Base-by-base conservation (phyloP, 2,797 vertebrate species). In the Gymnothorax javanicus region DNA sequence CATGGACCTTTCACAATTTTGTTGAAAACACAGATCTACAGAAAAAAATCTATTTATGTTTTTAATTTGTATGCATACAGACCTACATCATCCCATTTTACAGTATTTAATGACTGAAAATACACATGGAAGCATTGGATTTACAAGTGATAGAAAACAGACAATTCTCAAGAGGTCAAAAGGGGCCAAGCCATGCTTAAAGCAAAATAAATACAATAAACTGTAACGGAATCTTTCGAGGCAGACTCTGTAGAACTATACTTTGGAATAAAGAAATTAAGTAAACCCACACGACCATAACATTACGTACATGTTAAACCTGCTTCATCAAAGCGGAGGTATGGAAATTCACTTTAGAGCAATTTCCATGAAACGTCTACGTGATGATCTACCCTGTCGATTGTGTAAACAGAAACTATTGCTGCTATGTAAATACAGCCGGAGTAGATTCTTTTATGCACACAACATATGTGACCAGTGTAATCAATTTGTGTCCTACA, bases 351-450 rank as follows among this genome's bases (percentile, higher is more conserved):
- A 9, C 20, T 56, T 77, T 77, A 56, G 27, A 3, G 27, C 77
- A 81, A 81, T 83, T 83, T 83, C 56, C 86, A 83, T 83, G 83
- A 71, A 83, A 73, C 79, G 62, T 86, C 85, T 52, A 25, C 54
- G 85, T 20, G 43, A 77, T 77, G 73, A 77, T 23, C 27, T 50
- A 9, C 77, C 50, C 7, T 11, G 52, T 81, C 77, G 2, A 81
- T 81, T 81, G 52, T 82, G 60, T 82, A 86, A 87, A 83, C 86
- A 87, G 73, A 54, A 87, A 71, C 69, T 86, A 86, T 86, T 82
- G 54, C 62, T 52, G 60, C 81, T 67, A 54, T 58, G 62, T 81
- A 83, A 69, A 71, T 33, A 82, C 85, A 82, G 77, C 77, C 67
- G 81, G 79, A 87, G 60, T 54, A 82, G 57, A 83, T 87, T 57